A percentile compares a stretch with the other conserved stretches of the same genome.
phyloP scores from a whole-genome alignment of 2,113 vertebrate species.

The Galbula dea region DNA sequence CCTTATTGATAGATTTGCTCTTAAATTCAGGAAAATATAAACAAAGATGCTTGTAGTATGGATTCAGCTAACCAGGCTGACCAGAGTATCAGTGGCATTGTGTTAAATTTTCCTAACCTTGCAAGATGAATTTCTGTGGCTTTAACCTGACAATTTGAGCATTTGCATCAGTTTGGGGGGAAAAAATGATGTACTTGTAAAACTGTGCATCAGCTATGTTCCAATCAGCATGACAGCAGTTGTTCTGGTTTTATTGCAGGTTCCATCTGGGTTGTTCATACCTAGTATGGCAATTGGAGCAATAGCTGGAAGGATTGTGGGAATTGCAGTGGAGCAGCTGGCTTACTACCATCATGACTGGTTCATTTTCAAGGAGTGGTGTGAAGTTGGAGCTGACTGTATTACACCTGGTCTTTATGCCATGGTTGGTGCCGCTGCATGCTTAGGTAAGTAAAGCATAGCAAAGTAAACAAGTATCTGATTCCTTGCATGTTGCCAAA shows the following conservation, averaged over 20 bases:
- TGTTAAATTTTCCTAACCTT: neutral
- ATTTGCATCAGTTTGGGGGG: too few species aligned
- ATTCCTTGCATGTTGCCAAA: neutral
- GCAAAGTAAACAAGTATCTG: neutral
- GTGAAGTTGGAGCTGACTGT: conserved; percentile 95
- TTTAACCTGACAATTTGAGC: neutral
- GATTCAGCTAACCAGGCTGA: neutral
- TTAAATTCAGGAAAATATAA: neutral
- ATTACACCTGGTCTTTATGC: conserved; percentile 98
- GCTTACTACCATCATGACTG: conserved; percentile 97
- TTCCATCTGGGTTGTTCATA: conserved; percentile 94
- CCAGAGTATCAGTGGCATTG: neutral
- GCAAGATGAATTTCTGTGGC: neutral
- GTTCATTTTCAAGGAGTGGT: conserved; percentile 98
- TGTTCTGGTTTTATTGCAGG: conserved; percentile 66
- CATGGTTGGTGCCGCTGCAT: conserved; percentile 97
- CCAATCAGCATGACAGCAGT: neutral
- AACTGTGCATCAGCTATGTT: accelerated
- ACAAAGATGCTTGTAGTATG: neutral
- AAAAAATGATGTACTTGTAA: neutral
- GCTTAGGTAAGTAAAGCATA: conserved; percentile 83
- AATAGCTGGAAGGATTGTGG: conserved; percentile 94
- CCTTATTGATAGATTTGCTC: neutral
- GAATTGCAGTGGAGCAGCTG: conserved; percentile 95
- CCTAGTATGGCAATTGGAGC: conserved; percentile 99